Percentiles rank a stretch among this genome's conserved stretches.
phyloP scores from a whole-genome alignment of 2,113 vertebrate species.

The Burhinus bistriatus region DNA sequence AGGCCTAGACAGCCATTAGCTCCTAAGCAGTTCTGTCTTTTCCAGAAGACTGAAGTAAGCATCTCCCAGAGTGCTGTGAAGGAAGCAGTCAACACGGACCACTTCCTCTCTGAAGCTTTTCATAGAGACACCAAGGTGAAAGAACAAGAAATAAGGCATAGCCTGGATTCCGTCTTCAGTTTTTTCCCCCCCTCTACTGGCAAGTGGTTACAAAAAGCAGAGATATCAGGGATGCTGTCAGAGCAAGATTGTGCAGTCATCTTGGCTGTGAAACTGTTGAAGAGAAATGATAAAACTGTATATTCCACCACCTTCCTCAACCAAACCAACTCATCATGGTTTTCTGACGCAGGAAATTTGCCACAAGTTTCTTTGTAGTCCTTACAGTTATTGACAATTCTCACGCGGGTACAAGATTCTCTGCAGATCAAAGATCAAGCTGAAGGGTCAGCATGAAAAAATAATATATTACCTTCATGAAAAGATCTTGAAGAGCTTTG shows the following conservation, averaged over 20 bases:
- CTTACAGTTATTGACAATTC: neutral
- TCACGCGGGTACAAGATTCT: neutral
- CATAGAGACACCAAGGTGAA: neutral
- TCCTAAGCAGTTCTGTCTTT: neutral
- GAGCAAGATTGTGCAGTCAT: neutral
- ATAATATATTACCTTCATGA: neutral
- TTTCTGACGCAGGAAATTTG: neutral
- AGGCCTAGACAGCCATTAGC: neutral
- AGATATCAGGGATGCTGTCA: neutral
- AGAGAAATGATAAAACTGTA: neutral
- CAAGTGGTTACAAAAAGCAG: neutral
- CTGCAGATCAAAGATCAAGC: neutral
- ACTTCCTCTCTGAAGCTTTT: neutral
- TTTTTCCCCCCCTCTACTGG: neutral
- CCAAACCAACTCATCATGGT: neutral
- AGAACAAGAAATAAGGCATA: neutral
- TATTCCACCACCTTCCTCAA: neutral
- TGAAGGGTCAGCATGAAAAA: slow-evolving; percentile 22
- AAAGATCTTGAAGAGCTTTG: neutral
- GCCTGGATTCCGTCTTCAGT: neutral
- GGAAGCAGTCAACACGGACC: neutral
- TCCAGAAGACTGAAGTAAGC: neutral
- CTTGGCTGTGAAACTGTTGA: neutral
- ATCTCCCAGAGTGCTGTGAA: neutral
- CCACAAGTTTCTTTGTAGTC: neutral